Evolutionary conservation across 2,113 vertebrate genomes (phyloP), one percentile per base, ranked within the genome.

Genomic region (Festucalex cinctus): DNA sequence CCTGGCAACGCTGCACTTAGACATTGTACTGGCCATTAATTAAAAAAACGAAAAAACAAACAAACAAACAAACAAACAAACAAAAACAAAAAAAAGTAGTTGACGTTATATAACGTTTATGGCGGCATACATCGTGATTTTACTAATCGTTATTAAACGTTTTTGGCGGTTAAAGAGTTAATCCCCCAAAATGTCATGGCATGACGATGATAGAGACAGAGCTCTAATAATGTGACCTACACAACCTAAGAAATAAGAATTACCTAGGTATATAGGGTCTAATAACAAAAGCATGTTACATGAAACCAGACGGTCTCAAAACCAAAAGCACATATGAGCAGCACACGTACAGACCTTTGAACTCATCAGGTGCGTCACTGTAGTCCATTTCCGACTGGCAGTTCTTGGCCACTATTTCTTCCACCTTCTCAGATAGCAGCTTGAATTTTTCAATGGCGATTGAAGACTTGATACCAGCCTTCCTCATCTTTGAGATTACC

Each of bases 361-460:
- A 99, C 80, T 99, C 97, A n/a, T 99, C 97, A 0, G 97, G 97
- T 3, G 97, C 97, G 1, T 99, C 97, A 0, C 97, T 97, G 90
- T 99, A 99, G 92, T 99, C 97, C 26, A 98, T 96, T 74, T 99
- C 97, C 1, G 96, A 97, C 2, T 97, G 95, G 7, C 95, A 97
- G 1, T 98, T 99, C 88, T 93, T 95, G 71, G 95, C 95, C 20
- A 99, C 97, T 1, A 97, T 99, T 83, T 98, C 95, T 61, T 98
- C 96, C 68, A 99, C 96, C 43, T 96, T 98, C 80, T 98, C 97
- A 0, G 92, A 95, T 36, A 99, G 92, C 74, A 99, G 95, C 81
- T 96, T 98, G 83, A 99, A 99, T 89, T 98, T 98, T 83, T 99
- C 97, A 79, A 99, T 98, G 28, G 97, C 97, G 66, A 99, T 99